phyloP scores from a whole-genome alignment of 2,888 invertebrate genomes.

The Loripinus fragilis region DNA sequence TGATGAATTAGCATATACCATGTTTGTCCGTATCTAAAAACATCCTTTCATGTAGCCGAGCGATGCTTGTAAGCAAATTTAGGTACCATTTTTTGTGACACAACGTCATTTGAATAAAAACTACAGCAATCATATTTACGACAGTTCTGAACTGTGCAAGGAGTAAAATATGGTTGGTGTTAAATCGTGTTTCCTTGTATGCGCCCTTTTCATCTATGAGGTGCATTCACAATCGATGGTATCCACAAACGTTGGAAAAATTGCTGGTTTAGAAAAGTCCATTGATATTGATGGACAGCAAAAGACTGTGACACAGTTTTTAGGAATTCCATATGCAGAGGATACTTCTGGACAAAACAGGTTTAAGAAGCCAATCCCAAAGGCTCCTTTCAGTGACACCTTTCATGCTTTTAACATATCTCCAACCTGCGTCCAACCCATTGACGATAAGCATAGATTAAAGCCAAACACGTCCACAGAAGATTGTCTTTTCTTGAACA shows the following conservation, averaged over 20 bases:
- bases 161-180: no score
- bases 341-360: constrained; percentile 37
- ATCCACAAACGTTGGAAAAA: constrained; percentile 30
- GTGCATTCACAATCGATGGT: neutral
- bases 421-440: constrained; percentile 27
- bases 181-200: no score
- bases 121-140: no score
- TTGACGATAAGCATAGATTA: neutral
- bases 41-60: no score
- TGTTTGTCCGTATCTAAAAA: no score
- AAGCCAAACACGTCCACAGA: constrained; percentile 11
- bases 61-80: no score
- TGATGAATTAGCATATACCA: no score
- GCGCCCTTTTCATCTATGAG: no score
- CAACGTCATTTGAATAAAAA: no score
- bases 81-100: no score
- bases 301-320: constrained; percentile 34
- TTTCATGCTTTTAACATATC: constrained; percentile 17
- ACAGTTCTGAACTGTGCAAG: no score
- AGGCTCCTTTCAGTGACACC: constrained; percentile 34
- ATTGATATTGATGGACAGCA: constrained; percentile 15
- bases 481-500: constrained; percentile 47
- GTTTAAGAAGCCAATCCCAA: constrained; percentile 42
- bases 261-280: constrained; percentile 25
- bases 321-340: constrained; percentile 52